Conservation (phyloP, 2,797 vertebrate genomes). For the Hipposideros larvatus region DNA sequence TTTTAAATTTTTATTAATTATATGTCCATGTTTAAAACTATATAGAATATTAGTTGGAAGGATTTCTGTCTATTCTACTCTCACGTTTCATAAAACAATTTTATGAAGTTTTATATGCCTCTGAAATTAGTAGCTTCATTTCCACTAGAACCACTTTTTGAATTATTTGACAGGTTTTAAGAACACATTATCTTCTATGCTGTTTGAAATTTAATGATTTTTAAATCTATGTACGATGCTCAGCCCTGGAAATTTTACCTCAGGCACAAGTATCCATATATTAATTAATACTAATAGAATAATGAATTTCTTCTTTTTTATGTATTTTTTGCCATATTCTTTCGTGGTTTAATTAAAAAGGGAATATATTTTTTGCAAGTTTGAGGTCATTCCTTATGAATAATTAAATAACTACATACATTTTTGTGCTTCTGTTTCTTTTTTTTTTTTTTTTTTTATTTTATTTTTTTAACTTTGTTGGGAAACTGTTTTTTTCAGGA, state of each 20-base stretch:
- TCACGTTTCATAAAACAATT: constrained; percentile 14
- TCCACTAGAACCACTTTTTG: constrained; percentile 1
- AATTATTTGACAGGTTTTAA: constrained; percentile 38
- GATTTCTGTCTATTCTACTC: not conserved
- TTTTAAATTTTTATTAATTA: constrained; percentile 18
- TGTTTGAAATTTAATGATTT: constrained; percentile 27
- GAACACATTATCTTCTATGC: not conserved
- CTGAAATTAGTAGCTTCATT: constrained; percentile 26
- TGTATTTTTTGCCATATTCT: not conserved
- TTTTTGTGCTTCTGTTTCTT: constrained; percentile 21
- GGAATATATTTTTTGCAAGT: not conserved
- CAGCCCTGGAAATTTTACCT: not conserved
- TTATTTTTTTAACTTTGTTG: too few species aligned
- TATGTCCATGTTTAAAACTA: constrained; percentile 42
- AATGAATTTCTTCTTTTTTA: not conserved
- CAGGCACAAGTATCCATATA: not conserved
- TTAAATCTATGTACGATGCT: constrained; percentile 11
- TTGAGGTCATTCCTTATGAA: not conserved
- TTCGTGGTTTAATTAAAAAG: constrained; percentile 8
- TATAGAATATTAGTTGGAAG: not conserved
- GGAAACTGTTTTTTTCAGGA: too few species aligned
- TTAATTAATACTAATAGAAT: constrained; percentile 22
- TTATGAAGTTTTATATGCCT: not conserved
- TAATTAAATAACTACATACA: constrained; percentile 27
- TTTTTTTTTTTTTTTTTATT: not conserved